These are phyloP conservation scores for Apaloderma vittatum DNA, from an alignment of 2,113 vertebrate genomes.

Conservation along the genomic window DNA sequence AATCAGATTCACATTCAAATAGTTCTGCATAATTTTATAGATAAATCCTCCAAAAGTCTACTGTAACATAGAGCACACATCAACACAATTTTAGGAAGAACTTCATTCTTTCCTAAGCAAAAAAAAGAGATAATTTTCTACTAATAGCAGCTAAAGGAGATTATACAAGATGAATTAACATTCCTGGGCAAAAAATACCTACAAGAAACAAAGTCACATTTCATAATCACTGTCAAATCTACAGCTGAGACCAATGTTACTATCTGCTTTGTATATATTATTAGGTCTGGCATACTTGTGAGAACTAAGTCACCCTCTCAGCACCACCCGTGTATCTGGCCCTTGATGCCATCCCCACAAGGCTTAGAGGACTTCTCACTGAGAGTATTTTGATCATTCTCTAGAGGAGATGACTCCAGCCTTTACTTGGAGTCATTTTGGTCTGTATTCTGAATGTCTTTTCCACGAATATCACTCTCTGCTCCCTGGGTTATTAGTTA, in stretches of 20 bases:
- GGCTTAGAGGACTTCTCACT: neutral
- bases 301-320: neutral
- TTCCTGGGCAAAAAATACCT: neutral
- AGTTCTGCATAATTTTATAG: neutral
- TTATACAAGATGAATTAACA: neutral
- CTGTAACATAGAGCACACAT: neutral
- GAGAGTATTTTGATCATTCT: neutral
- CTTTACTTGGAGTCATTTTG: neutral
- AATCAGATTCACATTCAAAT: neutral
- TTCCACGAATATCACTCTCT: neutral
- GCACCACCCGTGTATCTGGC: accelerated
- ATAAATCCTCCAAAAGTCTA: neutral
- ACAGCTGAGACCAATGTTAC: neutral
- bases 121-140: neutral
- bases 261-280: neutral
- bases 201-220: neutral
- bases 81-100: neutral
- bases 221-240: neutral
- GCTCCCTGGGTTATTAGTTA: neutral
- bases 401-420: neutral
- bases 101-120: neutral
- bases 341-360: neutral
- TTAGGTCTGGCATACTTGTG: neutral
- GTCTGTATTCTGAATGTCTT: neutral
- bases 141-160: neutral